Evolutionary conservation across 2,797 vertebrate species (phyloP).

Genomic region (Sebastes flavidus): DNA sequence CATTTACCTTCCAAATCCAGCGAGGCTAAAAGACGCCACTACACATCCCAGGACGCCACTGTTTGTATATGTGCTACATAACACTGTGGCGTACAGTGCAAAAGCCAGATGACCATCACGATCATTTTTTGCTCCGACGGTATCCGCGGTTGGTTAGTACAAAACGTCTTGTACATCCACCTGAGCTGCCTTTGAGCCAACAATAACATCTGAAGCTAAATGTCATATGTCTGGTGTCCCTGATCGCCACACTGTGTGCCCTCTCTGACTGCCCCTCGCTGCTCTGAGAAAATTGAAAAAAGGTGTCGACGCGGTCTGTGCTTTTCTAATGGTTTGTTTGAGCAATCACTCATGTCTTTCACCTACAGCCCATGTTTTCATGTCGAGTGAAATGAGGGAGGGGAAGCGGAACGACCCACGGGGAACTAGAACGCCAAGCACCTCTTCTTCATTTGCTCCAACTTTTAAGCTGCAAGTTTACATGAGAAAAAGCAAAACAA

Average conservation of each 20-base stretch:
- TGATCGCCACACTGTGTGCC: slow-evolving; percentile 40
- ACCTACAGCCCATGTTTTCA: slow-evolving; percentile 27
- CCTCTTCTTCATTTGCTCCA: slow-evolving; percentile 66
- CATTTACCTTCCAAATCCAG: slow-evolving; percentile 74
- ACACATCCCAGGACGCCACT: slow-evolving; percentile 43
- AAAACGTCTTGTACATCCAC: slow-evolving; percentile 25
- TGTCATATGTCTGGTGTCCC: slow-evolving; percentile 40
- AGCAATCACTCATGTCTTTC: slow-evolving; percentile 46
- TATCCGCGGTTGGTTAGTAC: slow-evolving; percentile 20
- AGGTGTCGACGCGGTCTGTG: slow-evolving; percentile 27
- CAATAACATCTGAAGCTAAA: slow-evolving; percentile 48
- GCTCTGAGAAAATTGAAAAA: slow-evolving; percentile 35
- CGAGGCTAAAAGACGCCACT: slow-evolving; percentile 58
- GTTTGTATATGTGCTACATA: slow-evolving; percentile 35
- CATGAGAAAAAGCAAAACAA: slow-evolving; percentile 81
- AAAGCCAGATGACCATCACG: slow-evolving; percentile 41
- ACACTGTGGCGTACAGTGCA: slow-evolving; percentile 22
- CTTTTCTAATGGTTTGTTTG: slow-evolving; percentile 52
- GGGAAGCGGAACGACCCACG: slow-evolving; percentile 13
- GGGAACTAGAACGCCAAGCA: slow-evolving; percentile 47
- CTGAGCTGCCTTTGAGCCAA: slow-evolving; percentile 36
- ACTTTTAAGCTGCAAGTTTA: slow-evolving; percentile 96
- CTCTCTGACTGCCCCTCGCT: slow-evolving; percentile 39
- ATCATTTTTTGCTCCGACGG: slow-evolving; percentile 10
- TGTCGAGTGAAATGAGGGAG: slow-evolving; percentile 32